A percentile compares a stretch with the other conserved stretches of the same genome.
phyloP scores from a whole-genome alignment of 2,888 invertebrate genomes.

The Drosophila kuntzei region DNA sequence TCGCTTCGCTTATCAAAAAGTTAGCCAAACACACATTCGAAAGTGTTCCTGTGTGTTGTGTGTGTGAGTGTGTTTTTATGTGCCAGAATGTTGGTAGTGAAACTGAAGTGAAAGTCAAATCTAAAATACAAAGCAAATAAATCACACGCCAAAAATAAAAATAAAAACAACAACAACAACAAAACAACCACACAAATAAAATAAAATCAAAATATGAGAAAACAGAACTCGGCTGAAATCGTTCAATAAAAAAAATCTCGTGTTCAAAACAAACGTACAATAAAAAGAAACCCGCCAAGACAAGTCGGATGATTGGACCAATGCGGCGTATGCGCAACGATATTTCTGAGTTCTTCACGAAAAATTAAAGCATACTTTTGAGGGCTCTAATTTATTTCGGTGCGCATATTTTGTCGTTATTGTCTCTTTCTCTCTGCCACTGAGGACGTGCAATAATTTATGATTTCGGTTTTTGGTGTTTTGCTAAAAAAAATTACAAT shows the following conservation, averaged over 20 bases:
- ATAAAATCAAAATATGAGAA: constrained; percentile 10
- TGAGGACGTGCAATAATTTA: constrained; percentile 50
- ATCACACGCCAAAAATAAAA: constrained; percentile 62
- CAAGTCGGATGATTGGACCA: constrained; percentile 10
- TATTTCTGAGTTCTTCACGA: constrained; percentile 9
- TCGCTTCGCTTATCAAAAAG: constrained; percentile 72
- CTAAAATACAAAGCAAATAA: constrained; percentile 68
- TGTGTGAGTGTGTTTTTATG: constrained; percentile 17
- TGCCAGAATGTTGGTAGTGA: constrained; percentile 45
- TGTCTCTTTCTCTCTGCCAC: constrained; percentile 40
- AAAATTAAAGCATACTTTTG: constrained; percentile 59
- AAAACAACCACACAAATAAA: constrained; percentile 12
- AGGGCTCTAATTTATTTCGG: constrained; percentile 63
- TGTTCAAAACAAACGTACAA: constrained; percentile 28
- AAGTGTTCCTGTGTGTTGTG: constrained; percentile 24
- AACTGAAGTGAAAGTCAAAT: constrained; percentile 65
- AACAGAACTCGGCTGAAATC: constrained; percentile 26
- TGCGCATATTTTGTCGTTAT: constrained; percentile 58
- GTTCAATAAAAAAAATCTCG: constrained; percentile 41
- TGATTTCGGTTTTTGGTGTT: constrained; percentile 33
- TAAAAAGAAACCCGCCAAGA: constrained; percentile 43
- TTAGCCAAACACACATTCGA: constrained; percentile 41
- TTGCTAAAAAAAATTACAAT: constrained; percentile 50
- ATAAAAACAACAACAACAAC: constrained; percentile 39
- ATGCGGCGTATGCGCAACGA: constrained; percentile 53